Evolutionary conservation across 2,113 vertebrate genomes (phyloP), one percentile per base, ranked within the genome.

Genomic region (Calypte anna): DNA sequence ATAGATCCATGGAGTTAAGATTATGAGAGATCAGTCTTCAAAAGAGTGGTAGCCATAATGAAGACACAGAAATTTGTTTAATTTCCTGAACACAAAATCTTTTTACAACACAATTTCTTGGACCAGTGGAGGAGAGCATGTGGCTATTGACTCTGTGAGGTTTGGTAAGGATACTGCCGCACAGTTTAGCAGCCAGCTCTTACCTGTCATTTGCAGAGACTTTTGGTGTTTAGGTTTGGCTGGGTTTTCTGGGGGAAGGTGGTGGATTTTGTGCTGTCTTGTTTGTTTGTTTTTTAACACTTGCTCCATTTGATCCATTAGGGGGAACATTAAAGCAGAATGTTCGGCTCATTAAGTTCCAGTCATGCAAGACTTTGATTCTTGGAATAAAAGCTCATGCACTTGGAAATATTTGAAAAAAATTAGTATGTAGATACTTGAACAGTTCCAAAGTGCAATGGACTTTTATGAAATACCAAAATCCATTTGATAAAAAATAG

Each of bases 401-500:
- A 43, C 80, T 82, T 86, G 77, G 68, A 93, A 94, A 67, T 83
- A 66, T 51, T 86, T 55, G 46, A 3, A 38, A 78, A 46, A 86
- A 81, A 48, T 1, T 3, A 55, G 64, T 77, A 70, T 7, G 44
- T 38, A 53, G 57, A 75, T 78, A 72, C 33, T 68, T 84, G 57
- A 83, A 54, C 64, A 22, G 40, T 67, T 94, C 44, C 50, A 50
- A 77, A 62, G 25, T 80, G 75, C 64, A 81, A 5, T 61, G 40
- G 66, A 57, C 66, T 72, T 40, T 30, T 83, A 24, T 77, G 73
- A 93, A 95, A 90, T 31, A 68, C 72, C 74, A 76, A 87, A 88
- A 92, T 70, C 38, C 40, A 67, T 82, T 88, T 87, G 72, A 83
- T 77, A 63, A 86, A 78, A 92, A 90, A 74, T 64, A 78, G 44